phyloP scores from a whole-genome alignment of 2,888 invertebrate genomes.

The Pilophorus perplexus region DNA sequence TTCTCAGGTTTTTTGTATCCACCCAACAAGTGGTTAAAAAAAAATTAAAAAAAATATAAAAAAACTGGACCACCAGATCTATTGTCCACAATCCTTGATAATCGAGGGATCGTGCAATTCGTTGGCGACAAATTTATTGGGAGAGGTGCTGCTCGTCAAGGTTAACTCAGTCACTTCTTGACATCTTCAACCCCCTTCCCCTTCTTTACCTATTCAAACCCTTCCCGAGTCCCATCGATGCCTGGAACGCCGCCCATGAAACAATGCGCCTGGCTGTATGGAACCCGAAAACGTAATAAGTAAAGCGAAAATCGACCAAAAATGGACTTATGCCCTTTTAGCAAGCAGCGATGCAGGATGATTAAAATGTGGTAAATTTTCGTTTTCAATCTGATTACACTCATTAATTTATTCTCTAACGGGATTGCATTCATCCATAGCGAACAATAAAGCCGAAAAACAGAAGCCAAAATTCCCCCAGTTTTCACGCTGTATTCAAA shows the following conservation, averaged over 20 bases:
- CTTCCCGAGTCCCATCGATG: background rate
- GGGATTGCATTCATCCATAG: too few species aligned
- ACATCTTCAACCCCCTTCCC: background rate
- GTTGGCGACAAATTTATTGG: background rate
- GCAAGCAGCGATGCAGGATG: background rate
- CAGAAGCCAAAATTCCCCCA: too few species aligned
- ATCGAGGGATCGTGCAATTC: background rate
- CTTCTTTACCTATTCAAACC: background rate
- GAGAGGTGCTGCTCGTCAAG: background rate
- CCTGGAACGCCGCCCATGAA: background rate
- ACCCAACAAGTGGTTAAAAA: slow-evolving; percentile 1
- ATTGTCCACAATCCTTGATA: background rate
- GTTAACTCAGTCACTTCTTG: background rate
- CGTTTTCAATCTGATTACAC: too few species aligned
- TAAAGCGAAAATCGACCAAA: background rate
- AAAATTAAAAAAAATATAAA: too few species aligned
- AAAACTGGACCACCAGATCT: background rate
- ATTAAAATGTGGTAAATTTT: too few species aligned
- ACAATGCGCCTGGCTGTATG: background rate
- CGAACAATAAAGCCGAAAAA: too few species aligned
- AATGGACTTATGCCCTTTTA: background rate
- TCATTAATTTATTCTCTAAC: too few species aligned
- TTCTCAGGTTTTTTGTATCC: background rate
- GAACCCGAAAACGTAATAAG: background rate
- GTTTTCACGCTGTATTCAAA: too few species aligned